Evolutionary conservation across 1,140 invertebrate genomes (phyloP).

Genomic region (Lutraria rhynchaena): DNA sequence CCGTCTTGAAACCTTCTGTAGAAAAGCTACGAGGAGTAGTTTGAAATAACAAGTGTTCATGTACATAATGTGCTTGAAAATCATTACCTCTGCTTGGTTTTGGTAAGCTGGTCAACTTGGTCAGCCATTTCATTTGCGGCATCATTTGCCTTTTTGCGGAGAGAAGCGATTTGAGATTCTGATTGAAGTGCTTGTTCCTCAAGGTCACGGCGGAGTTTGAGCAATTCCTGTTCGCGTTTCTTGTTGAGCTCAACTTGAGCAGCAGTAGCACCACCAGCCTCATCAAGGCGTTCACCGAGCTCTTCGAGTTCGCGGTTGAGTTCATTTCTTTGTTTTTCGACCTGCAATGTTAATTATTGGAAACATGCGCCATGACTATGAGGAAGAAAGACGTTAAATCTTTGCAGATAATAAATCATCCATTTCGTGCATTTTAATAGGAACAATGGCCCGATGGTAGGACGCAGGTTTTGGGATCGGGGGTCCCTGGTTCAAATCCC

Average conservation of each 20-base stretch:
- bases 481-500: no score
- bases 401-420: no score
- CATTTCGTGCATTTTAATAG: no score
- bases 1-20: background rate
- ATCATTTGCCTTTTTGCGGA: constrained; percentile 99
- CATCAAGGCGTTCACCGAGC: constrained; percentile 97
- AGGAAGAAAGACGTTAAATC: no score
- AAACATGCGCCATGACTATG: no score
- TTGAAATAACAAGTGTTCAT: background rate
- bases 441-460: no score
- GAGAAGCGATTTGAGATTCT: constrained; percentile 95
- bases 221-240: constrained; percentile 98
- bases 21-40: background rate
- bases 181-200: constrained; percentile 99
- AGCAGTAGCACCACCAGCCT: constrained; percentile 98
- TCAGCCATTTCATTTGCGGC: constrained; percentile 96
- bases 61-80: background rate
- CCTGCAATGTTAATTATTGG: no score
- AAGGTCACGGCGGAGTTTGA: constrained; percentile 98
- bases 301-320: constrained; percentile 98
- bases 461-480: no score
- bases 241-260: constrained; percentile 99
- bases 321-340: constrained; percentile 98
- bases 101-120: constrained; percentile 99
- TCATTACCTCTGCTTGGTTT: constrained; percentile 98